Evolutionary conservation across 2,888 invertebrate species (phyloP).

Genomic region (Neoaliturus tenellus): DNA sequence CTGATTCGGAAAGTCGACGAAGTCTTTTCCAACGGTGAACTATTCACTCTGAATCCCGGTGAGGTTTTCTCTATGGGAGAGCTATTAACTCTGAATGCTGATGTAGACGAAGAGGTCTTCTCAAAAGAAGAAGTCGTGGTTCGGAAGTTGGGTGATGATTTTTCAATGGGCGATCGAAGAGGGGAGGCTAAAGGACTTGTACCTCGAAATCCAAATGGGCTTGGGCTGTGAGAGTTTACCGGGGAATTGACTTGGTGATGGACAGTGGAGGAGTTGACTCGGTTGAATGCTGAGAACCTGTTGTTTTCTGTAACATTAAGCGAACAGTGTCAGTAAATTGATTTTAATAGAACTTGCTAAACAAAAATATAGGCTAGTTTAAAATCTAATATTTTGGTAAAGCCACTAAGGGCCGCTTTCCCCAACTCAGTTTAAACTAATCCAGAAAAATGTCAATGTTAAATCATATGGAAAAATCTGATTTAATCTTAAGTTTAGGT

Average conservation of each 20-base stretch:
- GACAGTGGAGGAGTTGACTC: constrained; percentile 61
- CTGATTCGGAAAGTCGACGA: constrained; percentile 43
- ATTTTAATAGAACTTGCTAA: too few relatives aligned
- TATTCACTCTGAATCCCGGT: not conserved
- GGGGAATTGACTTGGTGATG: constrained; percentile 62
- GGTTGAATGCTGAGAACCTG: constrained; percentile 60
- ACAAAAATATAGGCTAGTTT: too few relatives aligned
- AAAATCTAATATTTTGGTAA: too few relatives aligned
- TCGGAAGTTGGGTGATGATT: constrained; percentile 31
- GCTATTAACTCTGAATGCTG: constrained; percentile 43
- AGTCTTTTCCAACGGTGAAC: constrained; percentile 42
- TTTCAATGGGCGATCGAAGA: constrained; percentile 48
- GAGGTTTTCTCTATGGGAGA: constrained; percentile 41
- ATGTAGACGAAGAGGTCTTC: constrained; percentile 44
- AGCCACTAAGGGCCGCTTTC: too few relatives aligned
- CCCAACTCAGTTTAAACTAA: too few relatives aligned
- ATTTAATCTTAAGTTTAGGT: too few relatives aligned
- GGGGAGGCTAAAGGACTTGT: constrained; percentile 61
- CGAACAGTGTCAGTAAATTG: too few relatives aligned
- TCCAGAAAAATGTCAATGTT: too few relatives aligned
- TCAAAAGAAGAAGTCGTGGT: constrained; percentile 42
- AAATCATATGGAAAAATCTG: too few relatives aligned
- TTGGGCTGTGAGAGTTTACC: constrained; percentile 63
- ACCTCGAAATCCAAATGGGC: constrained; percentile 58
- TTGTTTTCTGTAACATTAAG: not conserved